Conservation (phyloP, 2,888 invertebrate genomes). For the Nomada fabriciana region DNA sequence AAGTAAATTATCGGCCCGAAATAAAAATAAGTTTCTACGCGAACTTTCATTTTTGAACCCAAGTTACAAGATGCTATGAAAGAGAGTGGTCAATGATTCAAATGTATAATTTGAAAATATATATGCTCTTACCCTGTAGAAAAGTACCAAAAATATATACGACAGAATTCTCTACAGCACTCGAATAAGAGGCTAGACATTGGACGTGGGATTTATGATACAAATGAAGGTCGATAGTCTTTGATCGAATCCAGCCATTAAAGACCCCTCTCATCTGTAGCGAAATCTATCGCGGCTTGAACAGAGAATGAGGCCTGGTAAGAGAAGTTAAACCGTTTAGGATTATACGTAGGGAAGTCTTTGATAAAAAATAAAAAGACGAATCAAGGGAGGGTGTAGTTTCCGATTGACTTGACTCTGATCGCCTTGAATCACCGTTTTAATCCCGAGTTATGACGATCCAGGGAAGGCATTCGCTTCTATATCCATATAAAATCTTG, state of each 20-base stretch:
- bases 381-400: slow-evolving; percentile 21
- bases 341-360: slow-evolving; percentile 58
- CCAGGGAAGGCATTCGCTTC: slow-evolving; percentile 21
- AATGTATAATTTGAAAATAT: not conserved
- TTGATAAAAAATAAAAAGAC: slow-evolving; percentile 54
- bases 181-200: slow-evolving; percentile 9
- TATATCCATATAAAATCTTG: slow-evolving; percentile 42
- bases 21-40: too few relatives aligned
- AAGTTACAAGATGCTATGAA: too few relatives aligned
- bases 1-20: too few relatives aligned
- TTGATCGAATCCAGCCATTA: slow-evolving; percentile 62
- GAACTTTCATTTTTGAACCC: not conserved
- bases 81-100: too few relatives aligned
- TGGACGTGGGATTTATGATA: slow-evolving; percentile 45
- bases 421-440: slow-evolving; percentile 63
- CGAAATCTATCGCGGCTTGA: slow-evolving; percentile 58
- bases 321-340: slow-evolving; percentile 58
- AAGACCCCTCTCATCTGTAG: slow-evolving; percentile 53
- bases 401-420: slow-evolving; percentile 40
- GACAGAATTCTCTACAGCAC: slow-evolving; percentile 10
- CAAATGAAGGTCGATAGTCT: slow-evolving; percentile 47
- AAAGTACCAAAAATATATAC: not conserved
- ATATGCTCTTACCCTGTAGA: not conserved
- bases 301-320: slow-evolving; percentile 20
- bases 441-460: slow-evolving; percentile 64